Evolutionary conservation across 1,140 invertebrate species (phyloP), one percentile per base, ranked within the genome.

Genomic region (Caenorhabditis inopinata): DNA sequence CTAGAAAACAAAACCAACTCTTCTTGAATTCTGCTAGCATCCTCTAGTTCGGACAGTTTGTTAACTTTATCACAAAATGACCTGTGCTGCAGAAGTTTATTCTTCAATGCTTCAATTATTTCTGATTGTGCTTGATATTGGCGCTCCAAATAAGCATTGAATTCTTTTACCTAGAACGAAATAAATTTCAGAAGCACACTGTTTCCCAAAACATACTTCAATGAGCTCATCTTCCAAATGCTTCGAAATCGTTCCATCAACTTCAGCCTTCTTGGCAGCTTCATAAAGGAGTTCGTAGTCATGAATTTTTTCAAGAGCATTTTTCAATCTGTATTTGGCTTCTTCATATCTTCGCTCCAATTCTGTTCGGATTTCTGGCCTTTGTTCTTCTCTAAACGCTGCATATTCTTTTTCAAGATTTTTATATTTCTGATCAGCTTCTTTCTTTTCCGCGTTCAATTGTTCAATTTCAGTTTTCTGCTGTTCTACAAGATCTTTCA

Each of bases 61-160:
- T 49, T 49, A 46, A 79, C 35, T 14, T 68, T 49, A 27, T 79
- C 78, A 75, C 45, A 47, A n/a, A 79, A 48, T 7, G 42, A 46
- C 27, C 73, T 58, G 12, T 79, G 78, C 46, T 79, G 62, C n/a
- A 68, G 23, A 14, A 79, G 21, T 45, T 82, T 83, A 47, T 84
- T 83, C 62, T 87, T 87, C 42, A 87, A 73, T 48, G 84, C 85
- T 35, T 77, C 78, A 47, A 87, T 85, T 4, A 87, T 86, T 23
- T 87, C 85, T 51, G 86, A 87, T 78, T 87, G 85, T 7, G 83
- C 46, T 47, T 85, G 82, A 80, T 87, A 87, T 74, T 87, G 85
- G 6, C 27, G 32, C 62, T 87, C 86, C 25, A 87, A 73, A 68
- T 87, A 82, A 21, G 79, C 76, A 79, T 87, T 87, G 78, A 83